Evolutionary conservation across 2,797 vertebrate species (phyloP), one percentile per base, ranked within the genome.

Genomic region (Macropus fuliginosus): DNA sequence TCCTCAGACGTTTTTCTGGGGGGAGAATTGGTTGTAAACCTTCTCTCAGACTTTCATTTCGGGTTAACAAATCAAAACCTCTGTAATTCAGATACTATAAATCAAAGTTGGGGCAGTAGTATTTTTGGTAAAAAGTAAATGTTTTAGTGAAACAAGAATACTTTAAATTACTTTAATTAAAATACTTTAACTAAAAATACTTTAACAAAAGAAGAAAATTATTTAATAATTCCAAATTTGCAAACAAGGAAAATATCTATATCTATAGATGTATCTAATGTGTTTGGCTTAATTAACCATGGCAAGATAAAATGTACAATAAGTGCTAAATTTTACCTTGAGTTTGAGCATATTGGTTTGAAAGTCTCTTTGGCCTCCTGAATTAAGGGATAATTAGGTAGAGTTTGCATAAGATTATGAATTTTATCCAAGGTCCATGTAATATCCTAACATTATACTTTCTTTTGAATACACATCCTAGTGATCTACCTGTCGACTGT

Each of bases 121-220:
- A 46, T 87, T 87, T 87, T 10, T 46, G 66, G 5, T 95, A 92
- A 94, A 94, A 95, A 57, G 46, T 90, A 46, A 34, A 91, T 94
- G 57, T 92, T 56, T 21, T 52, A 54, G 94, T 92, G 34, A 62
- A 54, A 91, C 28, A n/a, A 90, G 27, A 66, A 87, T 94, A 57
- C 93, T 56, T 52, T 52, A 52, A 52, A 6, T 52, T 94, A 57
- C 93, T 56, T 8, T 52, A 52, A 52, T 52, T 52, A 52, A 52
- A 52, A 6, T 52, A 52, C 52, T 52, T 52, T 52, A 52, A 52
- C 5, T 52, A 52, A 52, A 52, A 52, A 52, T 94, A 62, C 93
- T 56, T 21, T 52, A 54, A 95, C 91, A 29, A 62, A 54, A 91
- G 31, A 31, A 90, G 27, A 66, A 87, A 55, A 93, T 90, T 24